These are phyloP conservation scores for Cecropterus lyciades DNA, from an alignment of 1,140 invertebrate genomes.

Conservation along the genomic window DNA sequence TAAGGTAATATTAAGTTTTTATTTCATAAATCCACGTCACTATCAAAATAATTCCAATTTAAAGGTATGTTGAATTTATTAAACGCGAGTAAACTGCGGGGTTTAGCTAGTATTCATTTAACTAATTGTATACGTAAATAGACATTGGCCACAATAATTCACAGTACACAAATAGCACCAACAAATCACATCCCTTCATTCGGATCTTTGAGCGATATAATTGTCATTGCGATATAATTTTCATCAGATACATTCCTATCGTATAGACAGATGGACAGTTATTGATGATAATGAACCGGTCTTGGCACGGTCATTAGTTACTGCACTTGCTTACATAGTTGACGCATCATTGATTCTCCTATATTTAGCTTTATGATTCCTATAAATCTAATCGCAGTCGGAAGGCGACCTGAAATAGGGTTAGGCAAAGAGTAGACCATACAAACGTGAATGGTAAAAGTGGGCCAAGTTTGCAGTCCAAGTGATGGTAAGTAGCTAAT, in stretches of 20 bases:
- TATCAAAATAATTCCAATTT: no score
- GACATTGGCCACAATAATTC: not conserved
- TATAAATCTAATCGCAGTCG: slow-evolving; percentile 39
- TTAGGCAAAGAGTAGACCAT: not conserved
- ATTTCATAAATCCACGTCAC: no score
- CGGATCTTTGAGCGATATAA: slow-evolving; percentile 7
- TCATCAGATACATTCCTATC: slow-evolving; percentile 29
- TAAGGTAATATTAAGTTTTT: no score
- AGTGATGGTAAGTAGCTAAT: no score
- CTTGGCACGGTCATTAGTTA: slow-evolving; percentile 38
- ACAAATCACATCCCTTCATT: slow-evolving; percentile 9
- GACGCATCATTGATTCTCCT: slow-evolving; percentile 58
- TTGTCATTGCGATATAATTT: slow-evolving; percentile 27
- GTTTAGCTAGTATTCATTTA: no score
- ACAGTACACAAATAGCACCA: not conserved
- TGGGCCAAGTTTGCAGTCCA: slow-evolving; percentile 11
- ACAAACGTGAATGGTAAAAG: not conserved
- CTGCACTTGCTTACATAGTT: slow-evolving; percentile 49
- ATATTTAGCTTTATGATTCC: slow-evolving; percentile 50
- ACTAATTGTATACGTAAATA: no score
- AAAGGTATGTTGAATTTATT: no score
- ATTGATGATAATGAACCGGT: slow-evolving; percentile 50
- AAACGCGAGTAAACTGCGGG: not conserved
- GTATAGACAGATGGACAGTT: slow-evolving; percentile 52
- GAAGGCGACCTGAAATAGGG: slow-evolving; percentile 39